Base-by-base conservation (phyloP, 1,140 invertebrate species). In the Asobara japonica region DNA sequence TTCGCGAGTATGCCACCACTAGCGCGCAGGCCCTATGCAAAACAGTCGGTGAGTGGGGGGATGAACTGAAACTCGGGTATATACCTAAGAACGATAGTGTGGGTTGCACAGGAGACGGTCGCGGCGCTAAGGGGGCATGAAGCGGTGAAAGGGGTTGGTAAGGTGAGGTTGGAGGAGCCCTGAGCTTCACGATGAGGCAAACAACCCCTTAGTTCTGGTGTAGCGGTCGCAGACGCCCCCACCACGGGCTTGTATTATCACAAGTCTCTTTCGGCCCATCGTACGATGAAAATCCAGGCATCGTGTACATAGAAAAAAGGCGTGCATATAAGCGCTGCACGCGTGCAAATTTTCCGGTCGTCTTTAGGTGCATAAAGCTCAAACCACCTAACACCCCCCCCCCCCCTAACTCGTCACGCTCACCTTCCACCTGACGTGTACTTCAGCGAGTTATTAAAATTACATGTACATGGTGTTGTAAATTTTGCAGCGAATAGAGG, bases 181-280 rank as follows among this genome's bases (percentile, higher is more conserved):
- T 75, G 78, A 81, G 78, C 78, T 76, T 75, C 75, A 78, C 82
- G 82, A 78, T 81, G 83, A 82, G 84, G 80, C 82, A 85, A 86
- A 86, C 84, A 86, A 85, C 84, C 84, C 83, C 83, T 86, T 86
- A 86, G 84, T 86, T 85, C 84, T 85, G 82, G 76, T 78, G 84
- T 84, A 85, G 82, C 84, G 82, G 82, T 78, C 84, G 82, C 83
- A 84, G 83, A 86, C 84, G 83, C 84, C 84, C 84, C 84, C 84
- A 85, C 84, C 84, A 84, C 80, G 81, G 51, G 7, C 18, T 31
- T 11, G n/a, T 0, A 30, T 56, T 56, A 25, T 79, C 82, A 79
- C 79, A 82, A 80, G 79, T 79, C 78, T 75, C 77, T 77, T 80
- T 79, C 18, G 77, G 79, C 78, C 30, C 22, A n/a, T 30, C 74